A percentile compares a stretch with the other conserved stretches of the same genome.
Conservation (phyloP, 2,113 vertebrate species). For the Cyanoliseus patagonus region DNA sequence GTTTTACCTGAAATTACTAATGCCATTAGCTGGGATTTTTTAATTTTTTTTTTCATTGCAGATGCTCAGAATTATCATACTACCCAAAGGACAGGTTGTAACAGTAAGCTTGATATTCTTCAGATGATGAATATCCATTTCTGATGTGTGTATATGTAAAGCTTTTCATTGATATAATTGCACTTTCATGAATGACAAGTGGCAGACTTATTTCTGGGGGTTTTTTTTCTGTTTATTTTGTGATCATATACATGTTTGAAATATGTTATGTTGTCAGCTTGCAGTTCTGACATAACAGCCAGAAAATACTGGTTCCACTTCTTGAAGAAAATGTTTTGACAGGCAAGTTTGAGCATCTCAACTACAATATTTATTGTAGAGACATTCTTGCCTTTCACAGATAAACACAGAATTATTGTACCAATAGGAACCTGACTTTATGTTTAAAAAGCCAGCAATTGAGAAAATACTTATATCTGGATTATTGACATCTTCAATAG, state of each 20-base stretch:
- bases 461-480: background rate
- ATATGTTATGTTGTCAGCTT: conserved; percentile 44
- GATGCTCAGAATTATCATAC: background rate
- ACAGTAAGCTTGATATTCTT: background rate
- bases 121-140: background rate
- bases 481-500: background rate
- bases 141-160: background rate
- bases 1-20: background rate
- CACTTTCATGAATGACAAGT: background rate
- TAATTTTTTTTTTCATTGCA: background rate
- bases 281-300: conserved; percentile 84
- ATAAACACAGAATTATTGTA: background rate
- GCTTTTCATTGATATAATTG: background rate
- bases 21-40: background rate
- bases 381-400: background rate
- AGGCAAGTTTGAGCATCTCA: conserved; percentile 62
- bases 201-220: background rate
- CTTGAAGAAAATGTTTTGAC: conserved; percentile 79
- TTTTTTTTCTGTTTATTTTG: background rate
- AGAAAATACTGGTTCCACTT: conserved; percentile 80
- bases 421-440: background rate
- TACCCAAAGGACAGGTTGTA: background rate
- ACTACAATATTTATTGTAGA: background rate
- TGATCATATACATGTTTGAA: background rate
- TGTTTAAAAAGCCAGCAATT: background rate